Percentiles rank a stretch among this genome's conserved stretches.
Conservation (phyloP, 92 coral and sea anemone genomes). For the Porites lobata region DNA sequence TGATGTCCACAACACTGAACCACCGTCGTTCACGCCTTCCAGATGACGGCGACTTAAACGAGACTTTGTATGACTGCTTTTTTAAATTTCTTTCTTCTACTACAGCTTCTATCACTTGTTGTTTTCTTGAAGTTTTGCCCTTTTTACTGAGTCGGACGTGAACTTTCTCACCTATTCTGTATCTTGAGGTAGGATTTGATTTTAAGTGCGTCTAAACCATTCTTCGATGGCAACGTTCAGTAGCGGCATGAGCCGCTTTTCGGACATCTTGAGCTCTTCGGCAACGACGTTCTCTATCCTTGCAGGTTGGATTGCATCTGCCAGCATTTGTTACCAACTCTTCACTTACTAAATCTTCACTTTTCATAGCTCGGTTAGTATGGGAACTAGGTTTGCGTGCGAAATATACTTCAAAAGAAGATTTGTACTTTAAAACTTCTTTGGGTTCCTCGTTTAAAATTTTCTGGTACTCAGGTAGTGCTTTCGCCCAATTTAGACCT, state of each 20-base stretch:
- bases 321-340: slow-evolving; percentile 18
- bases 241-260: slow-evolving; percentile 33
- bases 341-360: background rate
- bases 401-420: slow-evolving; percentile 40
- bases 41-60: too few species aligned
- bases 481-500: slow-evolving; percentile 60
- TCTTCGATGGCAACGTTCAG: slow-evolving; percentile 31
- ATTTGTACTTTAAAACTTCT: slow-evolving; percentile 56
- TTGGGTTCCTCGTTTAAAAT: slow-evolving; percentile 70
- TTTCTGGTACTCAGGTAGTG: slow-evolving; percentile 38
- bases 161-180: too few species aligned
- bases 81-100: too few species aligned
- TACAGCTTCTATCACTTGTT: too few species aligned
- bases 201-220: slow-evolving; percentile 7
- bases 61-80: too few species aligned
- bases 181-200: too few species aligned
- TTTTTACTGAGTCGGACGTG: too few species aligned
- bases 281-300: too few species aligned
- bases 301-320: slow-evolving; percentile 10
- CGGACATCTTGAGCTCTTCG: background rate
- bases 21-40: too few species aligned
- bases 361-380: background rate
- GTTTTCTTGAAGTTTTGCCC: too few species aligned
- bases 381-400: slow-evolving; percentile 20
- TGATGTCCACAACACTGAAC: background rate